phyloP scores from a whole-genome alignment of 2,888 invertebrate genomes.

The Agonum fuliginosum region DNA sequence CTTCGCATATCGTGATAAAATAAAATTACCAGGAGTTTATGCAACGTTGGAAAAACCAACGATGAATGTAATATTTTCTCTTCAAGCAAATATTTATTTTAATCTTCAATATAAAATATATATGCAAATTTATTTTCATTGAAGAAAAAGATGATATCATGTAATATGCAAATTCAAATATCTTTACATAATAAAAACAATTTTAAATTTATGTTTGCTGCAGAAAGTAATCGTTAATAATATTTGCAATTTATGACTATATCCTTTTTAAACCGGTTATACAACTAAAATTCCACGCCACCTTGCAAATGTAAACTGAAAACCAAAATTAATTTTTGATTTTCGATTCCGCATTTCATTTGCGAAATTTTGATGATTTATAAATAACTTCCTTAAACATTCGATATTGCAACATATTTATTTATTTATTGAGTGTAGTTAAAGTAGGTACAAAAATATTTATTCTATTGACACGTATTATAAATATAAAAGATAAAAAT shows the following conservation, averaged over 20 bases:
- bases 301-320: background rate
- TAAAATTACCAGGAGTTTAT: too few species aligned
- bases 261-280: slow-evolving; percentile 19
- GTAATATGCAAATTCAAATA: background rate
- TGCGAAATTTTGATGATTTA: too few species aligned
- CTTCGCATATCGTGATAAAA: too few species aligned
- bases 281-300: background rate
- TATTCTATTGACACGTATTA: too few species aligned
- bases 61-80: too few species aligned
- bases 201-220: slow-evolving; percentile 10
- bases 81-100: background rate
- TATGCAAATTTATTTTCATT: slow-evolving; percentile 1
- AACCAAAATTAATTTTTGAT: background rate
- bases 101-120: background rate
- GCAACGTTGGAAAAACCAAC: too few species aligned
- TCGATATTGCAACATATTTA: too few species aligned
- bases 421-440: too few species aligned
- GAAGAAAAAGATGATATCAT: background rate
- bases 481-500: too few species aligned
- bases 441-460: too few species aligned
- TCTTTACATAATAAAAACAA: background rate
- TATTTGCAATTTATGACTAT: slow-evolving; percentile 20
- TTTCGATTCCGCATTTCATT: background rate
- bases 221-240: background rate
- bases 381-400: too few species aligned